Percentiles rank a stretch among this genome's conserved stretches.
phyloP scores from a whole-genome alignment of 2,888 invertebrate species.

The Tetragonisca angustula region DNA sequence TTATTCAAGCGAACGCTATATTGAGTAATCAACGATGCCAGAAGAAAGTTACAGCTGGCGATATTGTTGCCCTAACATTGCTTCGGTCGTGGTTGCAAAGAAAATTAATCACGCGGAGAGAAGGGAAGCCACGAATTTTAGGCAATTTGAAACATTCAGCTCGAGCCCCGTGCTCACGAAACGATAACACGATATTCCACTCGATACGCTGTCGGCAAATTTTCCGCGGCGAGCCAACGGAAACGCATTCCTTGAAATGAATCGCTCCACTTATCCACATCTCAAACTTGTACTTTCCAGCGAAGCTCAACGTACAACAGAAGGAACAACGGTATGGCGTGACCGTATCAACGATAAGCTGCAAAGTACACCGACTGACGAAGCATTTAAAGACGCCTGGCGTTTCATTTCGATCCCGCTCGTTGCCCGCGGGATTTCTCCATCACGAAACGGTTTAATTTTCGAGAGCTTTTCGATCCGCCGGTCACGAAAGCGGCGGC shows the following conservation, averaged over 20 bases:
- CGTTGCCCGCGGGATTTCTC: slow-evolving; percentile 18
- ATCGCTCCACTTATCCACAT: slow-evolving; percentile 17
- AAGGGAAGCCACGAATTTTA: neutral
- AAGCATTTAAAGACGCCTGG: slow-evolving; percentile 16
- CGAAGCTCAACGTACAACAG: neutral
- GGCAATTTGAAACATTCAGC: neutral
- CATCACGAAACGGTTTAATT: slow-evolving; percentile 33
- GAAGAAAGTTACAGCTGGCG: too few species aligned
- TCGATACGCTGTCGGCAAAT: neutral
- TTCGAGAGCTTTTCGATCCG: slow-evolving; percentile 5
- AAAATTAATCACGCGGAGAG: neutral
- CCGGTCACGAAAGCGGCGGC: slow-evolving; percentile 34
- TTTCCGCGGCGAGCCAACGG: neutral
- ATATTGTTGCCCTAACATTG: neutral
- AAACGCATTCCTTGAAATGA: neutral
- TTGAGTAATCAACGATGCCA: too few species aligned
- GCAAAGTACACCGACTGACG: slow-evolving; percentile 2
- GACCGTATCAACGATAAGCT: slow-evolving; percentile 19
- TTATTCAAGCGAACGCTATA: too few species aligned
- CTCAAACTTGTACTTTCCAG: neutral
- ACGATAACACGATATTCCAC: too few species aligned
- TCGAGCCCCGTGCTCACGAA: neutral
- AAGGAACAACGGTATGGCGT: slow-evolving; percentile 6
- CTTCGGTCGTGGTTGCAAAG: neutral
- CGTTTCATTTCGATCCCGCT: slow-evolving; percentile 9